A percentile compares a stretch with the other conserved stretches of the same genome.
Evolutionary conservation across 1,140 invertebrate species (phyloP).

Genomic region (Schlechtendalia chinensis): DNA sequence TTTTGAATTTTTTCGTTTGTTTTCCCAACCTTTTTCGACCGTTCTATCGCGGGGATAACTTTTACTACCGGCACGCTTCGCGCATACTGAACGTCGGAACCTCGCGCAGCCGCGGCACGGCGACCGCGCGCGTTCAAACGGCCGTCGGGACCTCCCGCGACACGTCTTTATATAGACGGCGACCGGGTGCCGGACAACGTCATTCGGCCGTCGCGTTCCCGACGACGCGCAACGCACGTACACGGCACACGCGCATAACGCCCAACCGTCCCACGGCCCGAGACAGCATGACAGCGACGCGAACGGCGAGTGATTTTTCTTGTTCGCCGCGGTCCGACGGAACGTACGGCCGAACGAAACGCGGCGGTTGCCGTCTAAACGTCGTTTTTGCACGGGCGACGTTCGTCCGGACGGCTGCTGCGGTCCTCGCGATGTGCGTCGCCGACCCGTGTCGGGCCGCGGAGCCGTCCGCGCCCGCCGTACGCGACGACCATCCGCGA

Average conservation of each 20-base stretch:
- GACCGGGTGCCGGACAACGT: background rate
- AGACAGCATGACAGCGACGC: background rate
- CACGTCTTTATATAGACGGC: constrained; percentile 12
- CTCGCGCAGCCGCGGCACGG: too few relatives aligned
- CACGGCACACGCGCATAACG: too few relatives aligned
- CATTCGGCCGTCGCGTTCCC: background rate
- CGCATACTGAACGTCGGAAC: constrained; percentile 35
- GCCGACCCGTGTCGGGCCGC: background rate
- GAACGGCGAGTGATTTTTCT: constrained; percentile 5
- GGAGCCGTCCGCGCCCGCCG: background rate
- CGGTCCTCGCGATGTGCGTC: background rate
- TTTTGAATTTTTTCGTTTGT: background rate
- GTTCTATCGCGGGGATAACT: constrained; percentile 36
- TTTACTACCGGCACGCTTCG: constrained; percentile 40
- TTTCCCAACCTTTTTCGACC: background rate
- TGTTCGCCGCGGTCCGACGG: background rate
- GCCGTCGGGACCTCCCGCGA: background rate
- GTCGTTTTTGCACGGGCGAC: background rate
- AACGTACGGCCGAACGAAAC: too few relatives aligned
- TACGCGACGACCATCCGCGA: background rate
- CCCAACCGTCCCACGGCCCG: background rate
- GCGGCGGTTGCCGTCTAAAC: too few relatives aligned
- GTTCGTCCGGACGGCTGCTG: background rate
- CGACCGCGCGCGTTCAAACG: background rate
- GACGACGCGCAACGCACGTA: background rate